phyloP scores from a whole-genome alignment of 2,888 invertebrate genomes.

The Craniophora ligustri region DNA sequence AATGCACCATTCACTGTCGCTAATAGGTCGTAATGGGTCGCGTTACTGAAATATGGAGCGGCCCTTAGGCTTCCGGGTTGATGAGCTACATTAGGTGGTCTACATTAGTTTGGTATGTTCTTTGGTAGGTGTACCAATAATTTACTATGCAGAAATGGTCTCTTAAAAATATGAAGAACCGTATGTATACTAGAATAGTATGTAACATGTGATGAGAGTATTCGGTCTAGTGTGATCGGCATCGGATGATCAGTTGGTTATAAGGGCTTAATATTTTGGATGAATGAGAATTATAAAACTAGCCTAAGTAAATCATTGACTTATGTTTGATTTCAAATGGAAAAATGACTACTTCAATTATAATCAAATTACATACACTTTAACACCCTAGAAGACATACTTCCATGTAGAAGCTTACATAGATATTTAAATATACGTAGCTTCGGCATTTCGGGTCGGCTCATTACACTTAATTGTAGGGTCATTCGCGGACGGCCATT shows the following conservation, averaged over 20 bases:
- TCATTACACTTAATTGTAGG: constrained; percentile 88
- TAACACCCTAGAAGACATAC: constrained; percentile 19
- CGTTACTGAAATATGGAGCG: constrained; percentile 66
- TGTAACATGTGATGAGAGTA: too few relatives aligned
- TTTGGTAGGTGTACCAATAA: constrained; percentile 1
- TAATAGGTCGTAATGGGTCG: constrained; percentile 73
- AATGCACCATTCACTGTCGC: constrained; percentile 73
- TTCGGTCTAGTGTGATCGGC: too few relatives aligned
- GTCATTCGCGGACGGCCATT: constrained; percentile 83
- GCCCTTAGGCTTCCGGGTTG: constrained; percentile 62
- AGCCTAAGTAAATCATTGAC: too few relatives aligned
- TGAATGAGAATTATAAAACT: too few relatives aligned
- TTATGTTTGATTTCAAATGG: too few relatives aligned
- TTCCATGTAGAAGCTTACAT: constrained; percentile 17
- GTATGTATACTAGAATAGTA: too few relatives aligned
- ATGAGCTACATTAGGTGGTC: constrained; percentile 26
- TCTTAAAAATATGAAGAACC: too few relatives aligned
- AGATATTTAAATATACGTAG: constrained; percentile 72
- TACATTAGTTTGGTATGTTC: neutral
- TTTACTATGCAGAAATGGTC: too few relatives aligned
- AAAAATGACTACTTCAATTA: constrained; percentile 19
- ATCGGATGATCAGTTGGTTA: too few relatives aligned
- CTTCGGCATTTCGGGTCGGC: constrained; percentile 70
- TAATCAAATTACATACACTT: constrained; percentile 16
- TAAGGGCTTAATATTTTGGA: too few relatives aligned